A percentile compares a stretch with the other conserved stretches of the same genome.
Conservation (phyloP, 2,888 invertebrate species). For the Caenorhabditis sinica region DNA sequence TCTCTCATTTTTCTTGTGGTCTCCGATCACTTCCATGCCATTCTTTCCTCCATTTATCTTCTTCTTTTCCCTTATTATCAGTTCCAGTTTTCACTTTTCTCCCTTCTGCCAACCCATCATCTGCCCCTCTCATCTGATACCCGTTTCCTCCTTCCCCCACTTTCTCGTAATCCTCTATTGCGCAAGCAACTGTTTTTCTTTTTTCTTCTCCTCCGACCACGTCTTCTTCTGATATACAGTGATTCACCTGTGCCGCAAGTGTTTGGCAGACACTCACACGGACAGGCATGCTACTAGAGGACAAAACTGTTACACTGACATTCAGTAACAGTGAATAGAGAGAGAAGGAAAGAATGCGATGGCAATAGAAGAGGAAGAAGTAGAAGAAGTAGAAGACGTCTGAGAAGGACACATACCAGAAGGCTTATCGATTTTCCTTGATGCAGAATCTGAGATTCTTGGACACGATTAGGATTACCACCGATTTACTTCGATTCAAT, state of each 20-base stretch:
- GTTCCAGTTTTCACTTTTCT: constrained; percentile 55
- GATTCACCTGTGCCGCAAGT: neutral
- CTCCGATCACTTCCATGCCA: neutral
- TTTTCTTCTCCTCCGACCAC: constrained; percentile 5
- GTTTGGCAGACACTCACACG: constrained; percentile 8
- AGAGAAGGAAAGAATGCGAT: constrained; percentile 1
- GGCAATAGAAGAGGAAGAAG: no score
- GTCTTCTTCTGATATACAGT: constrained; percentile 2
- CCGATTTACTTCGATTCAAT: neutral
- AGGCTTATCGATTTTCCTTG: constrained; percentile 3
- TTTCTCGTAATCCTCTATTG: constrained; percentile 43
- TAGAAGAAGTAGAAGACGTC: neutral
- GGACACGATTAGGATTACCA: neutral
- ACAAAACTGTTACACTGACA: constrained; percentile 34
- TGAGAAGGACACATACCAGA: neutral
- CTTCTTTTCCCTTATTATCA: constrained; percentile 30
- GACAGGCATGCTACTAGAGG: neutral
- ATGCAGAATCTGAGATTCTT: neutral
- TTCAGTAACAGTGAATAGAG: no score
- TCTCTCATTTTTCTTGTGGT: neutral
- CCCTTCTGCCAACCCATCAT: no score
- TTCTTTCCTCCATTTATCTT: neutral
- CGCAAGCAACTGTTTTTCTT: constrained; percentile 32
- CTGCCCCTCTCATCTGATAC: constrained; percentile 37
- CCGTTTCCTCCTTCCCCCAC: constrained; percentile 38